Percentiles rank a stretch among this genome's conserved stretches.
Evolutionary conservation across 2,888 invertebrate species (phyloP).

Genomic region (Habrosyne pyritoides): DNA sequence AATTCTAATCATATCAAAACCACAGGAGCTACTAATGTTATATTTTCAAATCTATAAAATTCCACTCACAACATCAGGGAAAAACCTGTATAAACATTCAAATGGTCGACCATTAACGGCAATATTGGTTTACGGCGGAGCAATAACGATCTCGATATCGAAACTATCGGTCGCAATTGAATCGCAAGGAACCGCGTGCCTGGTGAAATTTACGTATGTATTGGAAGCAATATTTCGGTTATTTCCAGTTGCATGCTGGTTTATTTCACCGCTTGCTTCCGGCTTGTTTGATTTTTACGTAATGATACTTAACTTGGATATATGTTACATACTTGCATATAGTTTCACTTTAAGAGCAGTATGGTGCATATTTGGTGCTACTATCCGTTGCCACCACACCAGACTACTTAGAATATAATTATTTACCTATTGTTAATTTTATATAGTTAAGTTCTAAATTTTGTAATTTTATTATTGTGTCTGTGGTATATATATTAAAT

Average conservation of each 20-base stretch:
- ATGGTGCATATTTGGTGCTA: too few relatives aligned
- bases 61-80: conserved; percentile 36
- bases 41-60: conserved; percentile 20
- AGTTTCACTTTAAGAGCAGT: background rate
- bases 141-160: conserved; percentile 58
- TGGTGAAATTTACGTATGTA: conserved; percentile 35
- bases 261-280: background rate
- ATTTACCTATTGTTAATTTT: too few relatives aligned
- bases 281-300: background rate
- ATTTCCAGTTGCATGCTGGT: conserved; percentile 19
- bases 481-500: too few relatives aligned
- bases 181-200: conserved; percentile 38
- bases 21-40: conserved; percentile 24
- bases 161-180: conserved; percentile 54
- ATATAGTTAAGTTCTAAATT: too few relatives aligned
- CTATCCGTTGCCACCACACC: too few relatives aligned
- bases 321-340: background rate
- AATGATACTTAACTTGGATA: background rate
- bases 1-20: conserved; percentile 20
- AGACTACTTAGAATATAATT: too few relatives aligned
- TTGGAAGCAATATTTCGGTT: conserved; percentile 33
- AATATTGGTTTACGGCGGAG: conserved; percentile 55
- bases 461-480: too few relatives aligned
- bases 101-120: conserved; percentile 61
- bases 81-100: conserved; percentile 54